Evolutionary conservation across 2,797 vertebrate genomes (phyloP).

Genomic region (Typhlichthys eigenmanni): DNA sequence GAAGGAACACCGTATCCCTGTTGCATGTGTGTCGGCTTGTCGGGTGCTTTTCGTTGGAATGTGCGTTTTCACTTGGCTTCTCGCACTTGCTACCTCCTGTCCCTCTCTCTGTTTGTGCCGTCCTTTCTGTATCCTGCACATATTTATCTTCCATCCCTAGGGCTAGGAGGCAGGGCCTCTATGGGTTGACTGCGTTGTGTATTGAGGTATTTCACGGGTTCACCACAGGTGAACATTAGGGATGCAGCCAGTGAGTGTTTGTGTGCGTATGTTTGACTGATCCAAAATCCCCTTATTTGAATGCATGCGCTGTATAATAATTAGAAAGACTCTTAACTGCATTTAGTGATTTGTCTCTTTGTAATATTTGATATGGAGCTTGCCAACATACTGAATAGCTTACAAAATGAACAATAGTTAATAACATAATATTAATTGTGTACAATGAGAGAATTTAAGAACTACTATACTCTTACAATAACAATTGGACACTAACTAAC

Average conservation of each 20-base stretch:
- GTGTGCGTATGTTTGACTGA: no score
- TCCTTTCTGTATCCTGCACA: conserved; percentile 10
- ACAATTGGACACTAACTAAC: background rate
- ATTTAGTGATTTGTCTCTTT: no score
- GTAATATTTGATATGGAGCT: no score
- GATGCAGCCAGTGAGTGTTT: background rate
- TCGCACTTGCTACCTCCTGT: background rate
- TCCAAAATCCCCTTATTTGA: no score
- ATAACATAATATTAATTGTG: no score
- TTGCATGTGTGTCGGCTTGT: conserved; percentile 55
- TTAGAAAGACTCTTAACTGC: background rate
- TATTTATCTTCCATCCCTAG: conserved; percentile 27
- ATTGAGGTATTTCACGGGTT: conserved; percentile 38
- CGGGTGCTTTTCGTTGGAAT: conserved; percentile 39
- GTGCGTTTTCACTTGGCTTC: conserved; percentile 17
- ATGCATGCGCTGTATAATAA: background rate
- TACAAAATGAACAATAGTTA: no score
- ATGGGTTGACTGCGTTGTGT: conserved; percentile 21
- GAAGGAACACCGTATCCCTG: conserved; percentile 7
- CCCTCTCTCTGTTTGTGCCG: background rate
- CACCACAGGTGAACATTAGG: conserved; percentile 24
- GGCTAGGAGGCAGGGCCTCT: conserved; percentile 35
- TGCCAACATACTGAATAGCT: no score
- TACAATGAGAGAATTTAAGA: no score
- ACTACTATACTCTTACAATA: background rate